phyloP scores from a whole-genome alignment of 2,888 invertebrate genomes.

The Galeopsomyia nigrocyanea region DNA sequence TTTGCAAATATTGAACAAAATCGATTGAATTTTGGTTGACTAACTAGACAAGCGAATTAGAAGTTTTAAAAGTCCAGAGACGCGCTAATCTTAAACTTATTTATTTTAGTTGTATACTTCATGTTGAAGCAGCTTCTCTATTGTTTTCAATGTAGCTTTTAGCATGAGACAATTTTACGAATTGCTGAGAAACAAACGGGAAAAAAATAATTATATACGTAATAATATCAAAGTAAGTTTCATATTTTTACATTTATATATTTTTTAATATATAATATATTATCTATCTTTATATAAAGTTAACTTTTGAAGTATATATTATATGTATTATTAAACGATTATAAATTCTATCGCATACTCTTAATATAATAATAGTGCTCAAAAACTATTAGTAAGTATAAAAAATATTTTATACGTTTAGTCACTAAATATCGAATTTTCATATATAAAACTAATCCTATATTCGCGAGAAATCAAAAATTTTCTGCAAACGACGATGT shows the following conservation, averaged over 20 bases:
- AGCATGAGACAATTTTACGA: no score
- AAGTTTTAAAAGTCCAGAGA: background rate
- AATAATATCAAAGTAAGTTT: background rate
- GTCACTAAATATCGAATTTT: no score
- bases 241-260: background rate
- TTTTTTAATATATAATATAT: background rate
- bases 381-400: no score
- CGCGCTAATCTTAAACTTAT: slow-evolving; percentile 29
- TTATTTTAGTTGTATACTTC: slow-evolving; percentile 35
- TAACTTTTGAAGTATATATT: no score
- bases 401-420: no score
- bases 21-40: background rate
- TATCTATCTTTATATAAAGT: no score
- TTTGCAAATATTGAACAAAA: slow-evolving; percentile 11
- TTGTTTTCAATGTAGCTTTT: slow-evolving; percentile 9
- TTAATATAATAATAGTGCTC: no score
- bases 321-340: no score
- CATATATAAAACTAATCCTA: background rate
- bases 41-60: background rate
- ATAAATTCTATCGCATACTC: no score
- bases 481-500: background rate
- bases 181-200: background rate
- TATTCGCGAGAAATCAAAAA: background rate
- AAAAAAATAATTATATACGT: background rate
- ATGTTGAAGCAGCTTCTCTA: slow-evolving; percentile 31